Base-by-base conservation (phyloP, 2,888 invertebrate species). In the Nesidiocoris tenuis region DNA sequence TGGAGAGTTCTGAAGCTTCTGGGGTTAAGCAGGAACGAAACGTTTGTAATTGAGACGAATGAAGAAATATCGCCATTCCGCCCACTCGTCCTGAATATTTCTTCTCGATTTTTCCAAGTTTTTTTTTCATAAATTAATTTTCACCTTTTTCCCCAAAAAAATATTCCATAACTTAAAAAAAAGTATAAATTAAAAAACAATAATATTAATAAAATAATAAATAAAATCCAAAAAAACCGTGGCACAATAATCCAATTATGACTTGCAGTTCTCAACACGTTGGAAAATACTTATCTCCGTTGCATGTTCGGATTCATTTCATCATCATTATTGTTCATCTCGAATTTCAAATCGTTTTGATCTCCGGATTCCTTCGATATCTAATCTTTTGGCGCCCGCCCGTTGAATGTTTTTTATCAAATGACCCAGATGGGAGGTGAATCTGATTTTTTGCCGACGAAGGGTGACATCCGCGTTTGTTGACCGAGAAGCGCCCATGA, bases 11-110 rank as follows among this genome's bases (percentile, higher is more conserved):
- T 7, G 23, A 1, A 12, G 70, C 70, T 70, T n/a, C 70, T 24
- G 59, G 67, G 67, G 70, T 70, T 68, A 22, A 68, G 57, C 57
- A 70, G 59, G 17, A 59, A 70, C 70, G 59, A 70, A 25, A 59
- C 16, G 12, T 21, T 17, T 67, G 56, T 70, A 70, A 59, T 70
- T 70, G 24, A 24, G 59, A 5, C n/a, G 19, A 21, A 23, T 7
- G 59, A 67, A 67, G 67, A 67, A 70, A 70, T 70, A 57, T 59
- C 17, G 59, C 23, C 19, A 17, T n/a, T 24, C 55, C 16, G 24
- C 59, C 70, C 23, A 56, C 70, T 39, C 23, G 18, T 39, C 3
- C 39, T 39, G 39, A 39, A 39, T n/a, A 39, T 39, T 39, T 12
- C 12, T 39, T 12, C 39, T 39, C 39, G 39, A n/a, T n/a, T n/a